Evolutionary conservation across 2,113 vertebrate genomes (phyloP), one percentile per base, ranked within the genome.

Genomic region (Jacana jacana): DNA sequence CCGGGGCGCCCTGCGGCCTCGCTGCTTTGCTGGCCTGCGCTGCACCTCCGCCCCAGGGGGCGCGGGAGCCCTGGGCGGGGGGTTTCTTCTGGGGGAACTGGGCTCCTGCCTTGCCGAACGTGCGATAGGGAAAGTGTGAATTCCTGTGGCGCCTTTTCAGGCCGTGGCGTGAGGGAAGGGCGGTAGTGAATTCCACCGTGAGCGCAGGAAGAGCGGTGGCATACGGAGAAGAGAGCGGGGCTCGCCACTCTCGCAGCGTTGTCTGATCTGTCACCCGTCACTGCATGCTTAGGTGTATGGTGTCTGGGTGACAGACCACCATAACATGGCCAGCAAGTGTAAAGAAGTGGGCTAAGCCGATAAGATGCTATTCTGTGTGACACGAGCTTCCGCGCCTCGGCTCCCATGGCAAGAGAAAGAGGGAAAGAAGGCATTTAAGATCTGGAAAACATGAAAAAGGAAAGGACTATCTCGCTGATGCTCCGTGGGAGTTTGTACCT

Each of bases 31-130:
- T 4, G 55, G 27, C 5, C 9, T 15, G 44, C 6, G 27, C 27
- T 20, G 33, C 12, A 3, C 7, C 33, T 65, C 16, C 1, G 10
- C 25, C 28, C 52, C 23, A 2, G 19, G 51, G 28, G 24, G 10
- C 19, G 0, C 0, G 15, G 35, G 6, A 14, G 17, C 37, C 18
- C 33, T 6, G 12, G 7, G 2, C 2, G 0, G 4, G 33, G 20
- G 23, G 14, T 16, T 31, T 35, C 8, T 16, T 14, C 20, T 11
- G 33, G 5, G 27, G 12, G 18, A 40, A 1, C 22, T 72, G 37
- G 12, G 9, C 3, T 66, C 18, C 11, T 2, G 0, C 27, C 20
- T 55, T 33, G 23, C 37, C 11, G 51, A 40, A 13, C 5, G 13
- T 17, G 6, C 6, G 10, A 4, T 1, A 9, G 30, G 48, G n/a